Percentiles rank a stretch among this genome's conserved stretches.
Conservation (phyloP, 2,888 invertebrate genomes). For the Crematogaster levior region DNA sequence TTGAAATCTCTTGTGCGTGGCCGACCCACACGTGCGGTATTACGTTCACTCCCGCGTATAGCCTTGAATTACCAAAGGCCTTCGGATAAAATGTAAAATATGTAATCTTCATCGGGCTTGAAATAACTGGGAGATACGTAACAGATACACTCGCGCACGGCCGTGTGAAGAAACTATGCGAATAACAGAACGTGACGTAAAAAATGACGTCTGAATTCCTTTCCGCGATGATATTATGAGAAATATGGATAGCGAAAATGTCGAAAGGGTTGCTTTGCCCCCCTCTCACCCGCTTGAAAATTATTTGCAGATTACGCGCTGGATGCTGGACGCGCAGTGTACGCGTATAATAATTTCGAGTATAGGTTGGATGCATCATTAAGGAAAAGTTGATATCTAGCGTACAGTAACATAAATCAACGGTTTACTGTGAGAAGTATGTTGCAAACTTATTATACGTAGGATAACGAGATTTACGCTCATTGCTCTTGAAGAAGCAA, state of each 20-base stretch:
- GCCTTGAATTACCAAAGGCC: constrained; percentile 69
- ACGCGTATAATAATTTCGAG: constrained; percentile 43
- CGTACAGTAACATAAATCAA: constrained; percentile 21
- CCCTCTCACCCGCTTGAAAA: neutral
- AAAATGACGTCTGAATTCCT: constrained; percentile 33
- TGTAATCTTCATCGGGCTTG: constrained; percentile 68
- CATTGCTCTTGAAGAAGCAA: constrained; percentile 14
- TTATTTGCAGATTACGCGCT: constrained; percentile 34
- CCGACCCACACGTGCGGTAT: constrained; percentile 67
- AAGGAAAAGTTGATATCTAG: constrained; percentile 26
- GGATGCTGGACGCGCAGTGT: neutral
- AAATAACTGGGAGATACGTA: constrained; percentile 64
- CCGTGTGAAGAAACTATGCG: constrained; percentile 14
- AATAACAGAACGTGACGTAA: constrained; percentile 36
- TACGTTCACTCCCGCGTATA: constrained; percentile 52
- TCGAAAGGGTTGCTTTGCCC: neutral
- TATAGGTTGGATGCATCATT: constrained; percentile 21
- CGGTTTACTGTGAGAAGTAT: constrained; percentile 20
- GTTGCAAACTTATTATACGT: constrained; percentile 16
- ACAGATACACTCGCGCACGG: constrained; percentile 18
- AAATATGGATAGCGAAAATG: constrained; percentile 35
- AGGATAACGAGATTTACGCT: constrained; percentile 30
- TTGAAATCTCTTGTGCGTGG: constrained; percentile 62
- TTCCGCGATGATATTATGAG: constrained; percentile 18
- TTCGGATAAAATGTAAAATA: constrained; percentile 68